phyloP scores from a whole-genome alignment of 2,888 invertebrate species.

The Lacanobia wlatinum region DNA sequence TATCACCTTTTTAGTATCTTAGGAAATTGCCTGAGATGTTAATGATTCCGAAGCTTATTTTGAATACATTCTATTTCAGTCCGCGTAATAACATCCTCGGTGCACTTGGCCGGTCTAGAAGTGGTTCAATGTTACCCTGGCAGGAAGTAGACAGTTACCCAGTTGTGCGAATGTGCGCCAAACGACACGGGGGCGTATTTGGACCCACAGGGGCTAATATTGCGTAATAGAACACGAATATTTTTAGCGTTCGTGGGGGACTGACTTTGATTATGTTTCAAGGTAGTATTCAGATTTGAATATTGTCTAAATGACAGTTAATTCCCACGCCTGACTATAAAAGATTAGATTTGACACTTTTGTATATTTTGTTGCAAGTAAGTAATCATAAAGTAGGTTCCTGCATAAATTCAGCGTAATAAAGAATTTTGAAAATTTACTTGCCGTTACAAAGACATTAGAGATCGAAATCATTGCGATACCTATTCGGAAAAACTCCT shows the following conservation, averaged over 20 bases:
- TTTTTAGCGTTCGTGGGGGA: constrained; percentile 55
- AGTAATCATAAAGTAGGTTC: neutral
- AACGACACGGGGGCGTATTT: constrained; percentile 64
- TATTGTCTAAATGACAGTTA: constrained; percentile 2
- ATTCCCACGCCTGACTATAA: constrained; percentile 8
- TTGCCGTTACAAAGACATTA: neutral
- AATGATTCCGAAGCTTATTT: constrained; percentile 39
- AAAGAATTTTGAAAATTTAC: neutral
- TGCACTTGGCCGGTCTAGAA: constrained; percentile 88
- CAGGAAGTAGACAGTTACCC: constrained; percentile 86
- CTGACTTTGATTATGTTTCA: constrained; percentile 41
- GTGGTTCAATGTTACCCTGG: constrained; percentile 88
- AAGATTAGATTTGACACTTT: neutral
- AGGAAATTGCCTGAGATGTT: constrained; percentile 7
- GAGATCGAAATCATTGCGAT: neutral
- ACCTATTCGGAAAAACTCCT: constrained; percentile 1
- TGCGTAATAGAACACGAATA: constrained; percentile 50
- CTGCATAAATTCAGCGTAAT: neutral
- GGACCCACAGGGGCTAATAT: constrained; percentile 55
- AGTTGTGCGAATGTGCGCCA: constrained; percentile 84
- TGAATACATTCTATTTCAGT: constrained; percentile 82
- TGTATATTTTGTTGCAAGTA: neutral
- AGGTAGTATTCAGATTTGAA: constrained; percentile 39
- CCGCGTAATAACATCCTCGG: constrained; percentile 82
- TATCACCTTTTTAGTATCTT: neutral